phyloP scores from a whole-genome alignment of 2,888 invertebrate species.

The Phyto melanocephala region DNA sequence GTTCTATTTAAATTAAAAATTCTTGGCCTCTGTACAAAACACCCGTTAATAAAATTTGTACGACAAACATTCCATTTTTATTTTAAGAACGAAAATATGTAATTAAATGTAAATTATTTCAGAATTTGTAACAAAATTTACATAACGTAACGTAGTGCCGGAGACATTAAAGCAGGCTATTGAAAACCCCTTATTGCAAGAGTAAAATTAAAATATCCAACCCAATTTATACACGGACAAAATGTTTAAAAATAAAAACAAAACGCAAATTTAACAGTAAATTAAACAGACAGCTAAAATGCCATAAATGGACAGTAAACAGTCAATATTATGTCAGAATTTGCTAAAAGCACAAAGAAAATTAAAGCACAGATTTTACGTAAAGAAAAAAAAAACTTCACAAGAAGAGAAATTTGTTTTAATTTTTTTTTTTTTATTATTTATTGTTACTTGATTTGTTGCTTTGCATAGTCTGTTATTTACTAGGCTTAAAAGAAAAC shows the following conservation, averaged over 20 bases:
- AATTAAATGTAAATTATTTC: no score
- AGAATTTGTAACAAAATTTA: no score
- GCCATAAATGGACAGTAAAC: constrained; percentile 56
- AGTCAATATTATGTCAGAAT: constrained; percentile 64
- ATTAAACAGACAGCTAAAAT: constrained; percentile 52
- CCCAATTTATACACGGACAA: neutral
- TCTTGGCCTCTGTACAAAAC: no score
- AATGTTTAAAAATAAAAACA: neutral
- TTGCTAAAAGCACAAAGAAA: constrained; percentile 8
- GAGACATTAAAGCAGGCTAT: no score
- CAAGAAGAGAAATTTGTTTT: neutral
- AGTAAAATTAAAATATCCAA: neutral
- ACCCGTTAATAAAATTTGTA: no score
- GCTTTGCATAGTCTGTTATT: neutral
- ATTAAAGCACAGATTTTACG: neutral
- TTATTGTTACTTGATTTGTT: constrained; percentile 20
- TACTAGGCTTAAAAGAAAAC: constrained; percentile 5
- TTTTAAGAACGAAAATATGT: no score
- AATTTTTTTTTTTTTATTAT: neutral
- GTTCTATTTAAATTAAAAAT: no score
- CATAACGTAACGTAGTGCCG: no score
- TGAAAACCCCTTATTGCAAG: neutral
- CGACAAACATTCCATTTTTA: no score
- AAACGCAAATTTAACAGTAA: constrained; percentile 39
- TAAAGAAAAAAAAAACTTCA: constrained; percentile 3